A percentile compares a stretch with the other conserved stretches of the same genome.
Evolutionary conservation across 2,113 vertebrate genomes (phyloP).

Genomic region (Dinomys branickii): DNA sequence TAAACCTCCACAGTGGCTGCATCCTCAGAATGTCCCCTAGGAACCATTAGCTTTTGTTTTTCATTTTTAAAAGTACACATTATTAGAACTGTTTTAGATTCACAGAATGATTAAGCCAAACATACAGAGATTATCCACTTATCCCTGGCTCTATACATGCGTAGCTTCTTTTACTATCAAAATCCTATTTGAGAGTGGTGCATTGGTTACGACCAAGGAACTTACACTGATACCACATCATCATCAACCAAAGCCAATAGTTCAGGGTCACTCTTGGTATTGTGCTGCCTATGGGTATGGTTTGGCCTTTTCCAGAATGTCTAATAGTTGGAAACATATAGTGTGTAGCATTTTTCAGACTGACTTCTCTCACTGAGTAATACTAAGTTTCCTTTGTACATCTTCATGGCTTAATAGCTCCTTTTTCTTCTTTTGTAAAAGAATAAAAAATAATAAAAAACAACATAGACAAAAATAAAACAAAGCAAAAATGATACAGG

Average conservation of each 20-base stretch:
- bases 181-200: background rate
- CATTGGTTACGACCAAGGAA: background rate
- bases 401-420: background rate
- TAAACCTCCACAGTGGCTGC: background rate
- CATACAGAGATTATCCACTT: background rate
- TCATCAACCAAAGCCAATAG: background rate
- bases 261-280: background rate
- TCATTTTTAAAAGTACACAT: background rate
- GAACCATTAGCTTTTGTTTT: constrained; percentile 1
- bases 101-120: background rate
- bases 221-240: background rate
- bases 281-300: background rate
- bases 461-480: too few relatives aligned
- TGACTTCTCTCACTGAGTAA: background rate
- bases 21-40: background rate
- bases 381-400: background rate
- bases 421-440: background rate
- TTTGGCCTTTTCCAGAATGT: background rate
- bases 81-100: background rate
- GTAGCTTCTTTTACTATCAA: background rate
- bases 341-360: background rate
- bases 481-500: too few relatives aligned
- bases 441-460: too few relatives aligned
- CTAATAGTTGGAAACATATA: background rate
- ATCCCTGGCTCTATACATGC: background rate